phyloP scores from a whole-genome alignment of 2,888 invertebrate genomes.

The Sturmia bella region DNA sequence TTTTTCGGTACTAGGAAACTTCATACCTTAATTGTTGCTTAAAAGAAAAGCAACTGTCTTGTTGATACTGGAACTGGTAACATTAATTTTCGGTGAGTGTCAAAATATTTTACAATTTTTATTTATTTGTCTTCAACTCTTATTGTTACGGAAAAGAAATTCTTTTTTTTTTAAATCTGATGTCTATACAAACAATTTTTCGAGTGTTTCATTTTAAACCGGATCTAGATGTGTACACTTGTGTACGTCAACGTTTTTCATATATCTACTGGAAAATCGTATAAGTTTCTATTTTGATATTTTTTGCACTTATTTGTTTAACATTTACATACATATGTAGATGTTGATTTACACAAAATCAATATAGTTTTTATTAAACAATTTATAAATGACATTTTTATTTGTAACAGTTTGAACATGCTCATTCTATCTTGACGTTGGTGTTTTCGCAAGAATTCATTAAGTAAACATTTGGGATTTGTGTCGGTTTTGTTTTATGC shows the following conservation, averaged over 20 bases:
- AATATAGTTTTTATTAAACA: slow-evolving; percentile 41
- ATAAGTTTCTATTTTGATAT: slow-evolving; percentile 29
- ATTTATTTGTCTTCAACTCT: too few species aligned
- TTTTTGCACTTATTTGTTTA: slow-evolving; percentile 30
- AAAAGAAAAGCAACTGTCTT: too few species aligned
- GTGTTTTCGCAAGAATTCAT: neutral
- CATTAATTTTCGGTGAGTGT: too few species aligned
- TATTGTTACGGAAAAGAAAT: too few species aligned
- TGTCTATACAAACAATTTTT: neutral
- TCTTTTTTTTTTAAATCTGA: too few species aligned
- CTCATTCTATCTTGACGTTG: neutral
- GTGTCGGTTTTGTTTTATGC: too few species aligned
- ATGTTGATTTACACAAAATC: neutral
- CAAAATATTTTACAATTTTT: too few species aligned
- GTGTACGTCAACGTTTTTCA: neutral
- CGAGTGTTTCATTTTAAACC: slow-evolving; percentile 15
- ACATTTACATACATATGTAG: slow-evolving; percentile 27
- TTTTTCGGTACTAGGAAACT: too few species aligned
- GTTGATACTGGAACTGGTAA: too few species aligned
- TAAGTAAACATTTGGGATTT: neutral
- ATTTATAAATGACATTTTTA: slow-evolving; percentile 49
- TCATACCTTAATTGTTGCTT: too few species aligned
- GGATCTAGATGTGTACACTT: neutral
- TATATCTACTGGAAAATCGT: slow-evolving; percentile 29
- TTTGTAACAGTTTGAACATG: slow-evolving; percentile 26